Percentiles rank a stretch among this genome's conserved stretches.
Conservation (phyloP, 2,888 invertebrate species). For the Drosophila sordidula region DNA sequence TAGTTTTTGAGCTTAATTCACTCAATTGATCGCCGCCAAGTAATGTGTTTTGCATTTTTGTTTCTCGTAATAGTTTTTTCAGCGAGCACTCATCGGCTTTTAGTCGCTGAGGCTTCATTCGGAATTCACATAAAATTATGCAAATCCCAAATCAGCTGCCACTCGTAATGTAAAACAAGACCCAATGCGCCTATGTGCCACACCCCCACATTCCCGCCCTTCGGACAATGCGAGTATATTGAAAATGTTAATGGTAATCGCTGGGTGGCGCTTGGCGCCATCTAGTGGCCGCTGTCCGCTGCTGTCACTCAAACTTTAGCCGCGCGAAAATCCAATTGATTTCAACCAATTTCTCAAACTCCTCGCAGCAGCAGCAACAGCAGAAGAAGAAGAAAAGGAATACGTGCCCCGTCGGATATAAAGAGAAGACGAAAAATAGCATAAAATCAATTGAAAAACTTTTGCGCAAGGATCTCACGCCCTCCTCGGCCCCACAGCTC, state of each 20-base stretch:
- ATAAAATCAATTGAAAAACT: conserved; percentile 80
- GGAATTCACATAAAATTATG: conserved; percentile 52
- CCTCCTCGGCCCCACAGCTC: conserved; percentile 8
- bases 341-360: conserved; percentile 69
- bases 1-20: background rate
- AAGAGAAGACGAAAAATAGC: conserved; percentile 70
- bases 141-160: conserved; percentile 58
- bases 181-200: conserved; percentile 46
- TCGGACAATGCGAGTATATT: conserved; percentile 42
- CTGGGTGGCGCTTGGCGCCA: conserved; percentile 23
- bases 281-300: conserved; percentile 44
- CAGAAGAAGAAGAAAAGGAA: conserved; percentile 22
- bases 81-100: conserved; percentile 13
- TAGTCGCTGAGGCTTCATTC: background rate
- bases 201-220: background rate
- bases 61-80: conserved; percentile 35
- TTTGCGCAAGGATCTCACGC: conserved; percentile 58
- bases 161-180: conserved; percentile 50
- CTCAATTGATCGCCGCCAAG: background rate
- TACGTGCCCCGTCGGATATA: conserved; percentile 64
- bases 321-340: conserved; percentile 76
- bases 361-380: background rate
- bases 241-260: conserved; percentile 58
- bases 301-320: conserved; percentile 62
- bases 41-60: conserved; percentile 1